A percentile compares a stretch with the other conserved stretches of the same genome.
Conservation (phyloP, 64 coral and sea anemone species). For the Porites australiensis region DNA sequence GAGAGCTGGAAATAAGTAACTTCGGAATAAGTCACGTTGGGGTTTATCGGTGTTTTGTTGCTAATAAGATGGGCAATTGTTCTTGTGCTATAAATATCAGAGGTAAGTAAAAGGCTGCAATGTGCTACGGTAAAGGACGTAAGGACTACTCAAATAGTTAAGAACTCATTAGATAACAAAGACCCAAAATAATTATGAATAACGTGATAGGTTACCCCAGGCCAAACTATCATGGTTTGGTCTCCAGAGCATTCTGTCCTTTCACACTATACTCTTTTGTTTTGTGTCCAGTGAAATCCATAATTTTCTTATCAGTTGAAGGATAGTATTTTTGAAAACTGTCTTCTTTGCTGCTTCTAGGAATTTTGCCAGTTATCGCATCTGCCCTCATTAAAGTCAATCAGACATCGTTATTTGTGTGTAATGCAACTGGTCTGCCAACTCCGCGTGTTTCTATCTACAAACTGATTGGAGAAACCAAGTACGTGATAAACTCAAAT, state of each 20-base stretch:
- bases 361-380: conserved; percentile 67
- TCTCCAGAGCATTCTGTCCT: too few relatives aligned
- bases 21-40: conserved; percentile 82
- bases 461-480: conserved; percentile 61
- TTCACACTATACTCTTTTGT: too few relatives aligned
- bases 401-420: conserved; percentile 68
- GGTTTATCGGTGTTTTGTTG: conserved; percentile 74
- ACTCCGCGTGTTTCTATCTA: conserved; percentile 55
- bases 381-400: conserved; percentile 60
- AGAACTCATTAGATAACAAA: too few relatives aligned
- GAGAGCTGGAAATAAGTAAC: conserved; percentile 58
- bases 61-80: conserved; percentile 12
- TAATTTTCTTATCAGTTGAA: background rate
- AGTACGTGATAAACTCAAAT: background rate
- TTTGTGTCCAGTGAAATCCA: too few relatives aligned
- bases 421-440: conserved; percentile 74
- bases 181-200: too few relatives aligned
- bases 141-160: too few relatives aligned
- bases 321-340: background rate
- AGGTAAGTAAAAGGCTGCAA: conserved; percentile 47
- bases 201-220: too few relatives aligned
- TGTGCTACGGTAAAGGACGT: too few relatives aligned
- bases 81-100: conserved; percentile 48
- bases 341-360: background rate
- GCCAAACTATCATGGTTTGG: too few relatives aligned